Percentiles rank a stretch among this genome's conserved stretches.
phyloP scores from a whole-genome alignment of 1,140 invertebrate genomes.

The Drosophila lacertosa region DNA sequence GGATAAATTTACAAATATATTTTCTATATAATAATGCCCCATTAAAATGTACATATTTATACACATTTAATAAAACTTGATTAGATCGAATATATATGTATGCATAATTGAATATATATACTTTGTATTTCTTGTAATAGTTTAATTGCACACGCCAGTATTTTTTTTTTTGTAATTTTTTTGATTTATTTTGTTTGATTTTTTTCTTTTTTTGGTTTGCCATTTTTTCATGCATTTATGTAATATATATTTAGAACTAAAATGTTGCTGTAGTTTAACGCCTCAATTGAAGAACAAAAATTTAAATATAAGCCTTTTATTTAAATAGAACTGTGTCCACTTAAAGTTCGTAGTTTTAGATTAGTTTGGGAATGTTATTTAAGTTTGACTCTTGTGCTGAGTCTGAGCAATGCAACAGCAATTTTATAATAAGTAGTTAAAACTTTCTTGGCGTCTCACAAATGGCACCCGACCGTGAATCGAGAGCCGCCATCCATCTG shows the following conservation, averaged over 20 bases:
- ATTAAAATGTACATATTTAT: conserved; percentile 66
- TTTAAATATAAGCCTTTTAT: conserved; percentile 33
- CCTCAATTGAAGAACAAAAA: conserved; percentile 44
- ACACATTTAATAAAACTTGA: conserved; percentile 45
- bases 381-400: conserved; percentile 32
- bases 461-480: conserved; percentile 55
- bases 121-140: conserved; percentile 51
- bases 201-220: conserved; percentile 35
- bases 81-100: conserved; percentile 70
- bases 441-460: conserved; percentile 13
- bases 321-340: conserved; percentile 23
- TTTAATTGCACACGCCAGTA: conserved; percentile 60
- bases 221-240: conserved; percentile 39
- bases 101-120: conserved; percentile 54
- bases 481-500: conserved; percentile 39
- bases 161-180: conserved; percentile 7
- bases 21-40: conserved; percentile 56
- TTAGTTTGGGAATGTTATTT: conserved; percentile 44
- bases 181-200: conserved; percentile 14
- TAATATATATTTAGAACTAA: conserved; percentile 52
- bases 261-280: conserved; percentile 32
- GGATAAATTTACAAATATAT: conserved; percentile 36
- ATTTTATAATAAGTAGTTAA: conserved; percentile 37
- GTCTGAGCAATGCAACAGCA: conserved; percentile 42
- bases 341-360: conserved; percentile 47